Base-by-base conservation (phyloP, 1,140 invertebrate species). In the Tetragnatha versicolor region DNA sequence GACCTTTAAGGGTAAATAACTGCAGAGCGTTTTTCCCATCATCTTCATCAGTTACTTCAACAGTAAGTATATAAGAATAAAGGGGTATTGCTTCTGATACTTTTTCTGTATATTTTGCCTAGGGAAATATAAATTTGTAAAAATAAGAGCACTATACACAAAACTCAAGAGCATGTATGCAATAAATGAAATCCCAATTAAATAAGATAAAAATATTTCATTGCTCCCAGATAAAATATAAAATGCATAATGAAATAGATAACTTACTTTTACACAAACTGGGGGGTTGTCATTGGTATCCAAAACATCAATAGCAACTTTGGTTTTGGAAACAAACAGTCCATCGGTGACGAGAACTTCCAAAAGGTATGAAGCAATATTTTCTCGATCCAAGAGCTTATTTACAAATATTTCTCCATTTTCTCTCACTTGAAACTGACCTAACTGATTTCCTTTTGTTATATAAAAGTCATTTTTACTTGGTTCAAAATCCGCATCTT, bases 211-310 rank as follows among this genome's bases (percentile, higher is more conserved):
- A 7, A 55, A 58, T 5, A 58, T 58, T 31, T 27, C 17, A 4
- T 5, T 2, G 14, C 25, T 1, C 14, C 17, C 31, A 27, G n/a
- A 25, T 2, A 58, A 58, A 2, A 58, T 27, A 25, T 58, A 58
- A 25, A 9, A 55, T 55, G 29, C 20, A 55, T 31, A 33, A n/a
- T 33, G 14, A 65, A 65, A 65, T 7, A 9, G 47, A 27, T 17
- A 22, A 35, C 51, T 77, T 79, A 80, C 79, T 53, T 77, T 76
- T 27, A 80, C 17, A 39, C 72, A 80, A 9, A 70, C 37, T 27
- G 96, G 95, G 12, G 90, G 86, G 87, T 94, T 96, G 85, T 97
- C 95, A 86, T 97, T 89, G 20, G 92, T 92, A 87, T 98, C 97
- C 53, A 92, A 83, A 22, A 97, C 88, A 81, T 91, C 89, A 42